phyloP scores from a whole-genome alignment of 1,140 invertebrate genomes.

The Acromyrmex echinatior region DNA sequence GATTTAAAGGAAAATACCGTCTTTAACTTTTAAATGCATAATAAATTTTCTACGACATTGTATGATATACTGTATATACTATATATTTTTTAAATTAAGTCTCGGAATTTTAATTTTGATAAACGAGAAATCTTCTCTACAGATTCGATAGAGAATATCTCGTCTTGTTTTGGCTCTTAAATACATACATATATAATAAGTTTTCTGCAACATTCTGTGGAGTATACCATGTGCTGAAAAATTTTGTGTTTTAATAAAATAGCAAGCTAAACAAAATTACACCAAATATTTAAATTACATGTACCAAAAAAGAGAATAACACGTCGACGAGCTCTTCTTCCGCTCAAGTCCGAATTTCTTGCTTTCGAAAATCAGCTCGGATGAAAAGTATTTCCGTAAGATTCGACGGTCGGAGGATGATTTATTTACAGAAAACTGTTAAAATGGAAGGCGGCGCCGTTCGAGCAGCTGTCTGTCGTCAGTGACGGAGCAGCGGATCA shows the following conservation, averaged over 20 bases:
- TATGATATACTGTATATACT: no score
- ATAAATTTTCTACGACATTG: no score
- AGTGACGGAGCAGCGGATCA: conserved; percentile 30
- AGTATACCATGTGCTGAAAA: neutral
- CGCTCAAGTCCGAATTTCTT: neutral
- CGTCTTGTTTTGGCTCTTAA: neutral
- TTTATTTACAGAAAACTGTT: conserved; percentile 48
- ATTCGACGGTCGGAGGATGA: neutral
- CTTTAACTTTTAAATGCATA: no score
- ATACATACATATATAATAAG: neutral
- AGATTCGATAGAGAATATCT: neutral
- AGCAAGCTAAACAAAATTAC: neutral
- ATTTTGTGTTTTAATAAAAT: conserved; percentile 3
- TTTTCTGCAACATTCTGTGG: neutral
- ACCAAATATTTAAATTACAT: neutral
- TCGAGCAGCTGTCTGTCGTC: conserved; percentile 44
- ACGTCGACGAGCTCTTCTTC: neutral
- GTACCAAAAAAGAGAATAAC: neutral
- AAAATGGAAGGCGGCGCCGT: conserved; percentile 8
- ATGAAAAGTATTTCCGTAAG: conserved; percentile 12
- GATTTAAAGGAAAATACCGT: no score
- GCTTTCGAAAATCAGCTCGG: neutral
- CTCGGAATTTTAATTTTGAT: neutral
- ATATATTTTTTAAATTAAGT: no score
- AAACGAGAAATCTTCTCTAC: neutral